Base-by-base conservation (phyloP, 1,140 invertebrate species). In the Oscheius sp. region DNA sequence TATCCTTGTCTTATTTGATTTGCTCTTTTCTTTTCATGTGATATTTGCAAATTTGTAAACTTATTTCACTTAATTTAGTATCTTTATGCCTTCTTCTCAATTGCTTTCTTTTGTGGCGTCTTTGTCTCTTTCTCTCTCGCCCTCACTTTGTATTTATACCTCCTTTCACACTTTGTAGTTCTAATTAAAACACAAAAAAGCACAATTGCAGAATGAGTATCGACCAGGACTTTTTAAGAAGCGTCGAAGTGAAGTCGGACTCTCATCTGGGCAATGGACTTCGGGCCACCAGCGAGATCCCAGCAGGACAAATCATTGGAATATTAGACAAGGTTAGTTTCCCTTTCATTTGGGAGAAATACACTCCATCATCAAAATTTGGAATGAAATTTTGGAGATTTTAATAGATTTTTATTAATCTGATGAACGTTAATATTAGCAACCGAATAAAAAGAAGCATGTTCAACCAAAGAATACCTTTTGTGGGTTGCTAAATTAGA, bases 281-380 rank as follows among this genome's bases (percentile, higher is more conserved):
- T 4, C 42, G 61, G 20, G 72, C 75, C 18, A 66, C 59, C 15
- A 42, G 34, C n/a, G 38, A 45, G 13, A 45, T 76, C n/a, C 32
- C 71, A 20, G 29, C 61, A 4, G 75, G 72, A 2, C 59, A 59
- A 46, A 38, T 70, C n/a, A 76, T 76, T 28, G 75, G 75, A 34
- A 58, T 76, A 1, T 67, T 76, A 28, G 75, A 76, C 45, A 76
- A 76, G 75, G 75, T 76, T 18, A 34, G 69, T 64, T 31, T 15
- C 15, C n/a, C 34, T 28, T 46, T 34, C 10, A 4, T 26, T 15
- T 65, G 13, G 34, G 20, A 36, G 1, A 15, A 45, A 15, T 45
- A 15, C 15, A 45, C 42, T 18, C 23, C 42, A 18, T 45, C 42
- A 45, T 45, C 42, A 45, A 23, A 45, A 45, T 45, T 45, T 45